Evolutionary conservation across 2,888 invertebrate species (phyloP), one percentile per base, ranked within the genome.

Genomic region (Tipula confusa): DNA sequence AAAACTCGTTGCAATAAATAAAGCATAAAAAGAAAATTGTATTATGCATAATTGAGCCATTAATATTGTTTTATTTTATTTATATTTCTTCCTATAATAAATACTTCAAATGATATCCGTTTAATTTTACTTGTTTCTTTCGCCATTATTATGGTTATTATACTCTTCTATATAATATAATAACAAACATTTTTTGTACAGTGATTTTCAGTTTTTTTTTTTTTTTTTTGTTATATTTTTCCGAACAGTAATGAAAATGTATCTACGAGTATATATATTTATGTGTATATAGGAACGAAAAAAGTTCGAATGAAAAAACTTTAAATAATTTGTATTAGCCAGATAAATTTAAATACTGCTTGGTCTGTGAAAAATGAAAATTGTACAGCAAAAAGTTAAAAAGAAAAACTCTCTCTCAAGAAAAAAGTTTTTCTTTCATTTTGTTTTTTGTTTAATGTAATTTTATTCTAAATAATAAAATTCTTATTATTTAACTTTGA

Each of bases 81-180:
- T 64, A 64, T 64, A 64, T 64, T 64, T 64, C 64, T 64, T 64
- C 64, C 64, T 64, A 64, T 64, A 64, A 64, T 64, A 64, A 64
- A 64, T 64, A 64, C 64, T 64, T 64, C 64, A 64, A 64, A 64
- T 64, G 24, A 64, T 64, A 64, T 64, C 64, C 64, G 64, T 64
- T 64, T 64, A 64, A 64, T 64, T 64, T 64, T 64, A 38, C 13
- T 24, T 24, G 18, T 64, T 18, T 24, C 24, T 24, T 24, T 64
- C 24, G 24, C 64, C 64, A 24, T 64, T 64, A 24, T 64, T 43
- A 64, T 64, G 18, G 24, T 64, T 64, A 24, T 64, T 24, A 64
- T n/a, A n/a, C 24, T 64, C 24, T 33, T 9, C 11, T 64, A 24
- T 24, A 11, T 24, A 24, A 24, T 2, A 33, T 33, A 18, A 43